These are phyloP conservation scores for Aplysia californica DNA, from an alignment of 1,140 invertebrate species.

Conservation along the genomic window DNA sequence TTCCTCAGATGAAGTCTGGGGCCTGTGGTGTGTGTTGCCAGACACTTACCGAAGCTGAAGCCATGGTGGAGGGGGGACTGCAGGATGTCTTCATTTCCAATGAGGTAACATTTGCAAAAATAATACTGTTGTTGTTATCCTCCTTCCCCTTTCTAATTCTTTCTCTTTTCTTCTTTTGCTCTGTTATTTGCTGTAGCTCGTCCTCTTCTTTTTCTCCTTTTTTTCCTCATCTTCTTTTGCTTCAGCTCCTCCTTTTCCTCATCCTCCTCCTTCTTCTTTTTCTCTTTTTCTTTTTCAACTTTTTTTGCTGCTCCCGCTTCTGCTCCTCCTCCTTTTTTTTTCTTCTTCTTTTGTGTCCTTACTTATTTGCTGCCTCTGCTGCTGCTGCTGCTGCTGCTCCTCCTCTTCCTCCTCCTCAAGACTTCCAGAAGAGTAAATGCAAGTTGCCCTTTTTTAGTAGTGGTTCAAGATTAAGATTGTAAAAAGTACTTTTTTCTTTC, in stretches of 20 bases:
- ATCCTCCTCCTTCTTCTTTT: not conserved
- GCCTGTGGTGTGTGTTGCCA: conserved; percentile 41
- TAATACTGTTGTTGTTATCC: no score
- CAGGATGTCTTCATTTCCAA: conserved; percentile 36
- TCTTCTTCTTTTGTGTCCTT: not conserved
- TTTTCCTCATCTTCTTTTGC: not conserved
- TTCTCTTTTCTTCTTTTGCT: no score
- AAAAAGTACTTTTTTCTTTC: not conserved
- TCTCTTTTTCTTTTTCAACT: not conserved
- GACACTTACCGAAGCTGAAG: conserved; percentile 40
- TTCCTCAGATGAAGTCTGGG: conserved; percentile 28
- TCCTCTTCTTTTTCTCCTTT: not conserved
- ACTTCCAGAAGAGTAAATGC: not conserved
- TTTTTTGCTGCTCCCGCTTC: not conserved
- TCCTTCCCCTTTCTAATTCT: no score
- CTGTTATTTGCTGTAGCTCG: not conserved
- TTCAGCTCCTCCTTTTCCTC: not conserved
- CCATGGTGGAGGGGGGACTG: conserved; percentile 37
- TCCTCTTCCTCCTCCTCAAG: not conserved
- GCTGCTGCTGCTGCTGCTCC: not conserved
- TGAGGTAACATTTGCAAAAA: no score
- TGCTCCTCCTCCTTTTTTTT: not conserved
- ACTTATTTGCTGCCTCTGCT: not conserved
- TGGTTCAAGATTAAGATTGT: not conserved
- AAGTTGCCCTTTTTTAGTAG: not conserved